A percentile compares a stretch with the other conserved stretches of the same genome.
These are phyloP conservation scores for Menidia menidia DNA, from an alignment of 2,797 vertebrate genomes.

Conservation along the genomic window DNA sequence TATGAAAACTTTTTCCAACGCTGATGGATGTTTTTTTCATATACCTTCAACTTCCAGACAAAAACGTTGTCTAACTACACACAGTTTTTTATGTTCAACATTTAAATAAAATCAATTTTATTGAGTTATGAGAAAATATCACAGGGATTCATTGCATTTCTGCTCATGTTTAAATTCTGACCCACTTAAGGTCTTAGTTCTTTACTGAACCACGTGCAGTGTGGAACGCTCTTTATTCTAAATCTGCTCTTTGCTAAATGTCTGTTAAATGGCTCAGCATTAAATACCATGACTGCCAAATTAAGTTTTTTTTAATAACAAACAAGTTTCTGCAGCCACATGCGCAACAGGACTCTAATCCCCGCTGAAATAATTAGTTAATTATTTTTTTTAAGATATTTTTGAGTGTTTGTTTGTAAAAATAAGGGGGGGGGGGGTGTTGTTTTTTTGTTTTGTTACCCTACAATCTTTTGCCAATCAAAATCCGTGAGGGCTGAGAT, in stretches of 20 bases:
- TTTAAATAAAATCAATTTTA: not conserved
- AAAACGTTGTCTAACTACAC: no score
- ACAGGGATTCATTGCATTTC: not conserved
- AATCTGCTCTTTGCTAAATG: not conserved
- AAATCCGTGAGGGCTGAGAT: conserved; percentile 22
- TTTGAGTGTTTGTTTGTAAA: not conserved
- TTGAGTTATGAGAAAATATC: not conserved
- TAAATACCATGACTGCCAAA: conserved; percentile 6
- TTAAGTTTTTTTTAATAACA: not conserved
- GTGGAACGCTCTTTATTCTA: not conserved
- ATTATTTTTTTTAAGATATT: not conserved
- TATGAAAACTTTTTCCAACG: no score
- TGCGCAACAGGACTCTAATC: conserved; percentile 1
- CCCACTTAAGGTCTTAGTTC: not conserved
- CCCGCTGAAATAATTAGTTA: not conserved
- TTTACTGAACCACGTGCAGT: not conserved
- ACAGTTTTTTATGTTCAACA: not conserved
- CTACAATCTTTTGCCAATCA: conserved; percentile 16
- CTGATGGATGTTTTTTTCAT: no score
- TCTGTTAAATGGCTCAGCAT: not conserved
- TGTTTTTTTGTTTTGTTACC: conserved; percentile 11
- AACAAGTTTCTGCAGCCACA: conserved; percentile 7
- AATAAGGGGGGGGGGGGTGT: not conserved
- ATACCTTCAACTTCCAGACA: no score
- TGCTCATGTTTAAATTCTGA: not conserved